Evolutionary conservation across 2,888 invertebrate species (phyloP), one percentile per base, ranked within the genome.

Genomic region (Bimastos eiseni): DNA sequence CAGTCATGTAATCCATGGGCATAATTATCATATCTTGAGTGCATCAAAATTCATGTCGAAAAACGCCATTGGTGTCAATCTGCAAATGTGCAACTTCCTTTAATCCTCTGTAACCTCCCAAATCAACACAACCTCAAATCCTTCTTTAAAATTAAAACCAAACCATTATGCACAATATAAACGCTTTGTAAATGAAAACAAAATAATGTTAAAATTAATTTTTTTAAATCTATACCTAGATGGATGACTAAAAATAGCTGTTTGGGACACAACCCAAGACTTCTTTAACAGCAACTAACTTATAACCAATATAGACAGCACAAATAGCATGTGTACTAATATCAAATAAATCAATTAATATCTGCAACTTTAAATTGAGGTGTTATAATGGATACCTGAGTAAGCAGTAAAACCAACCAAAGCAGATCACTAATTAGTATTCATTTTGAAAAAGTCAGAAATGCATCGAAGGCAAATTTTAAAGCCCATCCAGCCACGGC

Each of bases 361-460:
- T 8, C n/a, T n/a, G 70, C 24, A 30, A 55, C 8, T 24, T n/a
- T 70, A 70, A 70, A n/a, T 70, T 30, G 11, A 70, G 13, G n/a
- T 70, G 30, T 70, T n/a, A 70, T 70, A n/a, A 70, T 11, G 49
- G 49, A 49, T 49, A 70, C n/a, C 30, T 70, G 70, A 70, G 70
- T 70, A 70, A n/a, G 70, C n/a, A 70, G 49, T 49, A 49, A 49
- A 49, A 24, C 24, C 49, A 49, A 24, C 49, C 24, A 11, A 24
- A 24, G 15, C 41, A 41, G 49, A 49, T 24, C 70, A 70, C n/a
- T 70, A n/a, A n/a, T n/a, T 13, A n/a, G 30, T 17, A 30, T 70
- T 70, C n/a, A 70, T 70, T 70, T n/a, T 70, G 70, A 70, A 70
- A 30, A 70, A 70, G 70, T n/a, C 70, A 70, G 70, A 70, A 70